Evolutionary conservation across 2,113 vertebrate species (phyloP), one percentile per base, ranked within the genome.

Genomic region (Odobenus rosmarus): DNA sequence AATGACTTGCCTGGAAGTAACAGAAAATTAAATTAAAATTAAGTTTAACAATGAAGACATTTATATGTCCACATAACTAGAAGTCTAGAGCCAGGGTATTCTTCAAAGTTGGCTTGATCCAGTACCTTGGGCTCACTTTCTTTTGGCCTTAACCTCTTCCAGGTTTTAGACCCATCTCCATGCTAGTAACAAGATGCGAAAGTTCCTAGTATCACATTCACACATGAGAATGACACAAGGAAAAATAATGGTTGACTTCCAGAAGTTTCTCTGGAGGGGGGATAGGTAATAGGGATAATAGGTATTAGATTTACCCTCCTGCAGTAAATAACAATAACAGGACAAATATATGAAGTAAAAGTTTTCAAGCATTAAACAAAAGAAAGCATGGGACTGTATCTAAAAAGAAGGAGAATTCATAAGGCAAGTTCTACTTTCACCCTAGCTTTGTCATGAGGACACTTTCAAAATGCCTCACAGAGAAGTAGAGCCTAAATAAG

Each of bases 21-120:
- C 2, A 76, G 33, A 90, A 79, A 88, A 88, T 74, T 13, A 71
- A 76, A 94, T 90, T 81, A 49, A 92, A 53, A 92, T 46, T 92
- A 85, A 69, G 77, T 62, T 85, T 85, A 92, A 92, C 55, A 64
- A 51, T 80, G 42, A 77, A 89, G 49, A 51, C 59, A 42, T 93
- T 42, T 81, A 39, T 84, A 61, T 69, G 28, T 28, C 59, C 39
- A 88, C 23, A 46, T 49, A 55, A 90, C 57, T 39, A 81, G 33
- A 92, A 81, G 46, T 55, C 33, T 33, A 91, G 59, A 86, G 31
- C 36, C 1, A 49, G 12, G 1, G 28, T 69, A 21, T 55, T 76
- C 46, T 59, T 88, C 39, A 96, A 53, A 36, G 0, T 5, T 77
- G 59, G 24, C 28, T 53, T 42, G 15, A 88, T 64, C 19, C 7